Percentiles rank a stretch among this genome's conserved stretches.
Conservation (phyloP, 1,140 invertebrate genomes). For the Antheraea pernyi region DNA sequence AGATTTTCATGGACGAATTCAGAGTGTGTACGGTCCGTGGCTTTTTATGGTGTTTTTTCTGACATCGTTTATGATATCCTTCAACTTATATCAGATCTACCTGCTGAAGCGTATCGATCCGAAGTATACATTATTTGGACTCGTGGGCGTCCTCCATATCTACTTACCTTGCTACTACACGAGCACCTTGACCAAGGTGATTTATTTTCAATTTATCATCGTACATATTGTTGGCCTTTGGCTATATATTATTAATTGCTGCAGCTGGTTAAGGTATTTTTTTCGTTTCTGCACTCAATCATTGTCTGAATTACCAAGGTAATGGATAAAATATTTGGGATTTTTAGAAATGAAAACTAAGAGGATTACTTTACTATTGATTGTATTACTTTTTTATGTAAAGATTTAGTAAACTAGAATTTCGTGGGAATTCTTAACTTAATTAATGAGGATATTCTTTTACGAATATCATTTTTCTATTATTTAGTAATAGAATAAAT, state of each 20-base stretch:
- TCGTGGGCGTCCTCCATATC: constrained; percentile 52
- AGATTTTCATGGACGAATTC: constrained; percentile 44
- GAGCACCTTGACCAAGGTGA: constrained; percentile 54
- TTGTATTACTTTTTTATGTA: too few relatives aligned
- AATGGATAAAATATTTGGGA: not conserved
- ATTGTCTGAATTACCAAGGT: constrained; percentile 6
- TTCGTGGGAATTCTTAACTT: too few relatives aligned
- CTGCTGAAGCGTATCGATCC: constrained; percentile 41
- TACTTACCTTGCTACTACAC: constrained; percentile 56
- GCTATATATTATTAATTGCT: constrained; percentile 11
- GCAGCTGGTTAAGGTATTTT: constrained; percentile 9
- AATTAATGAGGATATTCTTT: too few relatives aligned
- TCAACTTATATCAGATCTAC: constrained; percentile 53
- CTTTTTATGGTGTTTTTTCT: constrained; percentile 51
- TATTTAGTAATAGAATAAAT: too few relatives aligned
- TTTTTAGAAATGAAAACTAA: not conserved
- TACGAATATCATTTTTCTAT: too few relatives aligned
- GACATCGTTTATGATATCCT: constrained; percentile 45
- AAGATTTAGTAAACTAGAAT: too few relatives aligned
- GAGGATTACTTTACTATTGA: too few relatives aligned
- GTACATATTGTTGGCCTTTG: constrained; percentile 6
- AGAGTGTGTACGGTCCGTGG: constrained; percentile 55
- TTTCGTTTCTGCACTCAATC: not conserved
- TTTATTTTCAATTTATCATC: constrained; percentile 14
- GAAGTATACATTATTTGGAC: constrained; percentile 46